These are phyloP conservation scores for Myzus persicae DNA, from an alignment of 1,140 invertebrate genomes.

Conservation along the genomic window DNA sequence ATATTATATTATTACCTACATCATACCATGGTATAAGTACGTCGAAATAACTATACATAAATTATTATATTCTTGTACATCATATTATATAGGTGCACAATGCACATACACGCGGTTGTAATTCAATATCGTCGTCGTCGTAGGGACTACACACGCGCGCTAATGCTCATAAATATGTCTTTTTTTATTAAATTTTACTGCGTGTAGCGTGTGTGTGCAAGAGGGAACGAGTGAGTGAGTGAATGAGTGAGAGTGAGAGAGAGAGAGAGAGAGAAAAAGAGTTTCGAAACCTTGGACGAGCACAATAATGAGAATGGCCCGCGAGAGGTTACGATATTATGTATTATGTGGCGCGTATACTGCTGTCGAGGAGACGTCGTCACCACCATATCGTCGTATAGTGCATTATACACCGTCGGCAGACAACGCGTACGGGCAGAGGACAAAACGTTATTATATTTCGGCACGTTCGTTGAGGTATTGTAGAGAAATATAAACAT, in stretches of 20 bases:
- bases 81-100: background rate
- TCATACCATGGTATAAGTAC: background rate
- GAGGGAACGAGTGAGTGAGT: too few species aligned
- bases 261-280: too few species aligned
- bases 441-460: background rate
- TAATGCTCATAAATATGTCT: conserved; percentile 30
- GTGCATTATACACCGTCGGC: background rate
- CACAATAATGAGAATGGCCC: background rate
- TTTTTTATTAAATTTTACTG: conserved; percentile 16
- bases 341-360: background rate
- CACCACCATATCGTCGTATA: background rate
- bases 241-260: too few species aligned
- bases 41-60: background rate
- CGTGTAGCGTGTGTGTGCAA: too few species aligned
- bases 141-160: background rate
- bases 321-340: conserved; percentile 11
- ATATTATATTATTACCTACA: background rate
- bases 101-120: background rate
- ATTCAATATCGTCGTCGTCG: background rate
- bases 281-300: conserved; percentile 16
- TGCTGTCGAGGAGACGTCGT: background rate
- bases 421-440: background rate
- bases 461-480: background rate
- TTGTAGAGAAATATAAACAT: conserved; percentile 9
- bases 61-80: background rate